Evolutionary conservation across 1,140 invertebrate genomes (phyloP), one percentile per base, ranked within the genome.

Genomic region (Cotesia chilonis): DNA sequence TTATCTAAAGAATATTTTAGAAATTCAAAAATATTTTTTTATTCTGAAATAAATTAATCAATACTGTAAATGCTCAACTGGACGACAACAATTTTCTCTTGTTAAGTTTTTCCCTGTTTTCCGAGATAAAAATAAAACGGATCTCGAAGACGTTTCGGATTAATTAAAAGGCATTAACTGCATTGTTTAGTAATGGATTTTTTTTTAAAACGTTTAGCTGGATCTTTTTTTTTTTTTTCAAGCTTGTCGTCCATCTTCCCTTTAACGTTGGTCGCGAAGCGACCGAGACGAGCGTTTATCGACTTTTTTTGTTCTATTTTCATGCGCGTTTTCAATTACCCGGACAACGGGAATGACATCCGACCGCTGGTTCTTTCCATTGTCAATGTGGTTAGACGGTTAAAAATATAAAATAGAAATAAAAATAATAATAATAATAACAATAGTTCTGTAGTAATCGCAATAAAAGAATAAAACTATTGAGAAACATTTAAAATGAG

Each of bases 311-410:
- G 2, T 69, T 69, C 68, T 61, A 69, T 69, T 69, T 69, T 69
- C 57, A 69, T 69, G 68, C 68, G 57, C 68, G 57, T 69, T 69
- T 69, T 61, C 68, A 69, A 69, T 69, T 69, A 69, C 68, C 57
- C 68, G 55, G 68, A 69, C 68, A 60, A 69, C 68, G 68, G 68
- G 57, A 20, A 69, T 69, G 68, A 69, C 57, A 69, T 54, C 57
- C 68, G 38, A 69, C 57, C 68, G 57, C 68, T 60, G 68, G 20
- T 54, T 61, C 68, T 69, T 17, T 69, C 68, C 51, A 69, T 69
- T 69, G 68, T 69, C 12, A 20, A 57, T 20, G 55, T 10, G 57
- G 37, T 61, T 69, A n/a, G 55, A 36, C 10, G 68, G 17, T 17
- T 4, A 36, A 60, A 61, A 47, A 61, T 47, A 47, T 7, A 47